phyloP scores from a whole-genome alignment of 1,140 invertebrate species.

The Chironomus striatipennis region DNA sequence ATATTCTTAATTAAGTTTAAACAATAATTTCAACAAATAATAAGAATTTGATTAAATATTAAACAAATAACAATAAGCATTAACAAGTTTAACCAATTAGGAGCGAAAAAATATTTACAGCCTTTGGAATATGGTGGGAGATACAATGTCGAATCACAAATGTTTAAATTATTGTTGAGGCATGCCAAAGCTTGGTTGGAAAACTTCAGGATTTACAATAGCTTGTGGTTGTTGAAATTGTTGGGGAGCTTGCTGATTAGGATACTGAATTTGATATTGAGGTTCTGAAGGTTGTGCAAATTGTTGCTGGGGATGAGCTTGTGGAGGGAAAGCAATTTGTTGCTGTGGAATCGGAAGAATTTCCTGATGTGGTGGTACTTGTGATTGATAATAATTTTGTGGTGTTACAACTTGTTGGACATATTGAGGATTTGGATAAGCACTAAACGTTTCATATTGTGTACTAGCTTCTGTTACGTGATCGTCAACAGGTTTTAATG shows the following conservation, averaged over 20 bases:
- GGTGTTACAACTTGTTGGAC: background rate
- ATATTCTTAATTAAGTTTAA: too few species aligned
- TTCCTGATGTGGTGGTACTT: background rate
- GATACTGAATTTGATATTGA: slow-evolving; percentile 4
- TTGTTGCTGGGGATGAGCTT: background rate
- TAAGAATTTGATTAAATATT: too few species aligned
- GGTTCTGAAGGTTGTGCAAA: background rate
- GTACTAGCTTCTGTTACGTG: background rate
- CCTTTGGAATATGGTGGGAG: too few species aligned
- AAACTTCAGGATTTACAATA: background rate
- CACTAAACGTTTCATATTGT: slow-evolving; percentile 15
- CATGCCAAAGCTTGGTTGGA: background rate
- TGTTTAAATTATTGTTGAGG: background rate
- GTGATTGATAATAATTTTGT: background rate
- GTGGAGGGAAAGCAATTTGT: background rate
- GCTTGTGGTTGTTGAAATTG: background rate
- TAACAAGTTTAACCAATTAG: too few species aligned
- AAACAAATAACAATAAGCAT: too few species aligned
- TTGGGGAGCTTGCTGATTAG: background rate
- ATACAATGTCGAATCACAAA: too few species aligned
- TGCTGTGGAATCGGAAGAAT: background rate
- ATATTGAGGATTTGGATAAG: background rate
- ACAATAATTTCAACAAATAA: too few species aligned
- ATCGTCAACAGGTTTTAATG: background rate
- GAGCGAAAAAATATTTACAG: too few species aligned